Evolutionary conservation across 35 echinoderm and acorn worm species (phyloP), one percentile per base, ranked within the genome.

Genomic region (Anneissia japonica): DNA sequence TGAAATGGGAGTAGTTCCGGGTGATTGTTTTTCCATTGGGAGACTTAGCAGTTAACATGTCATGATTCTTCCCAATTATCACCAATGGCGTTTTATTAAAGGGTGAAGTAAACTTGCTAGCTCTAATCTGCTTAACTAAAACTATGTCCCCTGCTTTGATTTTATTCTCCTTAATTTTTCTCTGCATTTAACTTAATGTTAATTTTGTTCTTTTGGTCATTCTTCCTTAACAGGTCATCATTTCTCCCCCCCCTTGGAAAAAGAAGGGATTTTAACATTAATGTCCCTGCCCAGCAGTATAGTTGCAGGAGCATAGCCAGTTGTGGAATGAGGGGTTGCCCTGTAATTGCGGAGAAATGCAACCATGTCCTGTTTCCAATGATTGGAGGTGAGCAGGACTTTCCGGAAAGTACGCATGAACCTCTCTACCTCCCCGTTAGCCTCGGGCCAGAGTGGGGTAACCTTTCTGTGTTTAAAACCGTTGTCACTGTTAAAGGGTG

Each of bases 351-450:
- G n/a, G n/a, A 97, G 46, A 51, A 97, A 92, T 9, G 12, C 77
- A 32, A 79, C 74, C 32, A 92, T 29, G 21, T 92, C 94, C 37
- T 97, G 94, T 39, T 92, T 92, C 93, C 93, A 91, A 17, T 83
- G 75, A 73, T 90, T 30, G 0, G 87, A 77, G 21, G 82, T 79
- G 26, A 83, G 80, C 26, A 88, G 72, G 34, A 82, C 64, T 72
- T 97, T 92, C 83, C 93, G 90, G 0, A 97, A 32, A 0, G 87
- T 90, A 76, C 84, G 75, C 94, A 97, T 92, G 39, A 97, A 97
- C 0, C 89, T 33, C 51, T 95, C 93, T 0, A 89, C 86, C n/a
- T 92, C 77, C 30, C 93, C 93, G 76, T 97, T 97, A 38, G 90
- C 94, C 51, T 91, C 81, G 0, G 87, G 94, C 94, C 94, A 97